phyloP scores from a whole-genome alignment of 2,797 vertebrate species.

The Mormyrus proboscirostris region DNA sequence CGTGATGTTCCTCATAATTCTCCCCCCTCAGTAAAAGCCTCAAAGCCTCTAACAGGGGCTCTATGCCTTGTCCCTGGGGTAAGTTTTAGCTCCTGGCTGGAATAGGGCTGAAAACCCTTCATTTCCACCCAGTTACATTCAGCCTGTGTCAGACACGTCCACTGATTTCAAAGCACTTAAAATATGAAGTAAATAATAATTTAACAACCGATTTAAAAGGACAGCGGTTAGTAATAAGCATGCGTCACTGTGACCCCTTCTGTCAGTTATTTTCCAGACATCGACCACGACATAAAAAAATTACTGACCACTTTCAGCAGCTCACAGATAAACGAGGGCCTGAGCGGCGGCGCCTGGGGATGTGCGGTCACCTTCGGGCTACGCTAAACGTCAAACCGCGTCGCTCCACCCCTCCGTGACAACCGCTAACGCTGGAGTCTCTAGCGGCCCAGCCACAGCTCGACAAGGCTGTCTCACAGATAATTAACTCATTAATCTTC shows the following conservation, averaged over 20 bases:
- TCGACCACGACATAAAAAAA: neutral
- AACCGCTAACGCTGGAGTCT: conserved; percentile 47
- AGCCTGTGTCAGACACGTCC: neutral
- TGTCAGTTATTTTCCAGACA: neutral
- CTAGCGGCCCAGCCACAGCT: conserved; percentile 47
- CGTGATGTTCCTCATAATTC: neutral
- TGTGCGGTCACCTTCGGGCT: conserved; percentile 6
- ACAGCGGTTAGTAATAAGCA: neutral
- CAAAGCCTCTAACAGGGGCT: neutral
- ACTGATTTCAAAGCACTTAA: neutral
- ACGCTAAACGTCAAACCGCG: conserved; percentile 11
- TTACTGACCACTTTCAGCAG: neutral
- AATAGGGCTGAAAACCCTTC: neutral
- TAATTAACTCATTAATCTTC: conserved; percentile 74
- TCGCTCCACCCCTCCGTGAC: conserved; percentile 27
- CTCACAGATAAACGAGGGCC: neutral
- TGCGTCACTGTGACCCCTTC: neutral
- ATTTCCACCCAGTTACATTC: neutral
- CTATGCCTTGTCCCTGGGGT: neutral
- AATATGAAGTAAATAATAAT: neutral
- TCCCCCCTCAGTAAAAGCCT: neutral
- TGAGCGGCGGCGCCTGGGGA: neutral
- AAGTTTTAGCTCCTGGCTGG: neutral
- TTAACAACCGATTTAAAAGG: neutral
- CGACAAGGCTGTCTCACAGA: conserved; percentile 54